A percentile compares a stretch with the other conserved stretches of the same genome.
Conservation (phyloP, 1,140 invertebrate species). For the Adoxophyes honmai region DNA sequence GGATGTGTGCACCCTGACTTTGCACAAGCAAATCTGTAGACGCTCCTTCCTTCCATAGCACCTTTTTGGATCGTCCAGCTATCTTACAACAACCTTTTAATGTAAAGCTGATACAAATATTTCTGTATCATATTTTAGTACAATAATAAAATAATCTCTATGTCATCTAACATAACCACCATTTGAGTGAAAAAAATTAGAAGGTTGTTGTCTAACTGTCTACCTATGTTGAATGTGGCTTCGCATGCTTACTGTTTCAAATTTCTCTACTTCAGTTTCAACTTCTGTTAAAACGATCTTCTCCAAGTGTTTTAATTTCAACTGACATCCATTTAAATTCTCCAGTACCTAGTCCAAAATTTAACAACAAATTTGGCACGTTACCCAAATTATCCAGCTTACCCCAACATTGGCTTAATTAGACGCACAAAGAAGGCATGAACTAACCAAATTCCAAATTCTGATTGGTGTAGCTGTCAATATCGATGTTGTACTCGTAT, state of each 20-base stretch:
- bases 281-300: neutral
- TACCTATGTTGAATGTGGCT: conserved; percentile 48
- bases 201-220: conserved; percentile 31
- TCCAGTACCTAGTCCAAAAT: conserved; percentile 1
- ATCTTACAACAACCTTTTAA: conserved; percentile 43
- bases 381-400: neutral
- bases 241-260: conserved; percentile 56
- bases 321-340: neutral
- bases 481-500: conserved; percentile 45
- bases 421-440: conserved; percentile 3
- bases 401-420: neutral
- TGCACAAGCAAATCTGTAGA: conserved; percentile 61
- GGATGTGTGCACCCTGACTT: conserved; percentile 67
- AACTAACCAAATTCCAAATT: neutral
- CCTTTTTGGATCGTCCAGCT: conserved; percentile 76
- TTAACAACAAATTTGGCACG: conserved; percentile 5
- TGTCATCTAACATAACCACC: too few relatives aligned
- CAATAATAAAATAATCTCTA: too few relatives aligned
- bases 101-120: too few relatives aligned
- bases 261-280: conserved; percentile 33
- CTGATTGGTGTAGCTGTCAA: conserved; percentile 36
- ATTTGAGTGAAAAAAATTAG: too few relatives aligned
- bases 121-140: too few relatives aligned
- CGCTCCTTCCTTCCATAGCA: conserved; percentile 74
- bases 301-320: neutral